Conservation (phyloP, 2,113 vertebrate species). For the Sprattus sprattus region DNA sequence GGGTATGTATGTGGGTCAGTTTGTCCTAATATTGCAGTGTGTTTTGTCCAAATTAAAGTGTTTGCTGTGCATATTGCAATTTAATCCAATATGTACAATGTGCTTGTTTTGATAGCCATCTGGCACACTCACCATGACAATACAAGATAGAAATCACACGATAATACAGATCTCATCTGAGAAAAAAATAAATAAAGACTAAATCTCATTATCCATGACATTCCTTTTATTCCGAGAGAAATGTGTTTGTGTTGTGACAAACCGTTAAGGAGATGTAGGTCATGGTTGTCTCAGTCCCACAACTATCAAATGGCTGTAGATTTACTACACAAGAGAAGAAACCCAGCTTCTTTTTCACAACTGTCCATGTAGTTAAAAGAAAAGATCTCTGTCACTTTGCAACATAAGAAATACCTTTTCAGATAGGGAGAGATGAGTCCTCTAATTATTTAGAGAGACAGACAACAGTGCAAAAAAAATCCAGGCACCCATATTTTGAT, state of each 20-base stretch:
- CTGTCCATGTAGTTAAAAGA: not conserved
- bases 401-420: not conserved
- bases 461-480: not conserved
- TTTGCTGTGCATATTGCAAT: not conserved
- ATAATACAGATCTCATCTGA: not conserved
- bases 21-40: slow-evolving; percentile 48
- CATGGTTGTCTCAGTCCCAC: not conserved
- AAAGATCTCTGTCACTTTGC: not conserved
- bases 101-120: not conserved
- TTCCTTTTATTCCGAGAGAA: slow-evolving; percentile 15
- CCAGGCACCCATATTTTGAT: not conserved
- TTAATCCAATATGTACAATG: not conserved
- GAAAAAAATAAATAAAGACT: not conserved
- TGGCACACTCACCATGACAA: not conserved
- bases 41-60: slow-evolving; percentile 49
- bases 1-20: slow-evolving; percentile 74
- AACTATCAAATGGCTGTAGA: not conserved
- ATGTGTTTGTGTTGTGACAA: not conserved
- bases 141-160: not conserved
- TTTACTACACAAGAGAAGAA: not conserved
- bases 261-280: not conserved
- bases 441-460: not conserved
- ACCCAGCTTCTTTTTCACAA: not conserved
- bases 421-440: not conserved
- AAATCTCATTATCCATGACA: slow-evolving; percentile 2